These are phyloP conservation scores for Dromius quadrimaculatus DNA, from an alignment of 2,888 invertebrate genomes.

Conservation along the genomic window DNA sequence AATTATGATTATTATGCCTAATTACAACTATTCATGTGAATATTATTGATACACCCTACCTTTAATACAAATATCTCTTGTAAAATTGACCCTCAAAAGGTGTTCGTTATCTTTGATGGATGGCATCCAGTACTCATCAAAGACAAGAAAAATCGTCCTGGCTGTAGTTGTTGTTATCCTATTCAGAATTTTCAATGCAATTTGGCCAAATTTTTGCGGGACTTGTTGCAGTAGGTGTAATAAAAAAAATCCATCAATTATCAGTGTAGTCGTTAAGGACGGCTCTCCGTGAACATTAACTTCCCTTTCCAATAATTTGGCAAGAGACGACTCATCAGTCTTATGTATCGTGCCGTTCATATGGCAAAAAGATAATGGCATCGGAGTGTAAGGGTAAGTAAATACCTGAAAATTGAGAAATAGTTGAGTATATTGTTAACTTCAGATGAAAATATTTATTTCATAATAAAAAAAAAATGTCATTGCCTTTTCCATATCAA, in stretches of 20 bases:
- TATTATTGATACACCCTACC: not conserved
- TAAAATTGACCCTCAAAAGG: not conserved
- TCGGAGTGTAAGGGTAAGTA: slow-evolving; percentile 28
- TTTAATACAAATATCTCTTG: not conserved
- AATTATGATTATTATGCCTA: not conserved
- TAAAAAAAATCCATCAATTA: slow-evolving; percentile 54
- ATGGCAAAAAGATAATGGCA: slow-evolving; percentile 56
- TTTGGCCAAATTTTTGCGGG: slow-evolving; percentile 53
- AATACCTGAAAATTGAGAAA: not conserved
- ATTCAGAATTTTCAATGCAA: slow-evolving; percentile 50
- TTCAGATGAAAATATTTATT: too few species aligned
- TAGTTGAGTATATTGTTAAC: slow-evolving; percentile 34
- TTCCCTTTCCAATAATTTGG: slow-evolving; percentile 54
- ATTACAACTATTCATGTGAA: not conserved
- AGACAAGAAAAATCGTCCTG: not conserved
- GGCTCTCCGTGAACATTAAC: slow-evolving; percentile 25
- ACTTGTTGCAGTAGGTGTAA: slow-evolving; percentile 52
- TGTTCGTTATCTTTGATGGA: slow-evolving; percentile 30
- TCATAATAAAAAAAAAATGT: too few species aligned
- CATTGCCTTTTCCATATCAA: slow-evolving; percentile 56
- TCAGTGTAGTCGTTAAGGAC: slow-evolving; percentile 27
- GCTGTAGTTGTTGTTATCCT: slow-evolving; percentile 31
- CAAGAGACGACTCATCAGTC: slow-evolving; percentile 56
- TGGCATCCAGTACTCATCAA: not conserved
- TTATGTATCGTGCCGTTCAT: slow-evolving; percentile 56